These are phyloP conservation scores for Turdus rufiventris DNA, from an alignment of 2,113 vertebrate genomes.

Conservation along the genomic window DNA sequence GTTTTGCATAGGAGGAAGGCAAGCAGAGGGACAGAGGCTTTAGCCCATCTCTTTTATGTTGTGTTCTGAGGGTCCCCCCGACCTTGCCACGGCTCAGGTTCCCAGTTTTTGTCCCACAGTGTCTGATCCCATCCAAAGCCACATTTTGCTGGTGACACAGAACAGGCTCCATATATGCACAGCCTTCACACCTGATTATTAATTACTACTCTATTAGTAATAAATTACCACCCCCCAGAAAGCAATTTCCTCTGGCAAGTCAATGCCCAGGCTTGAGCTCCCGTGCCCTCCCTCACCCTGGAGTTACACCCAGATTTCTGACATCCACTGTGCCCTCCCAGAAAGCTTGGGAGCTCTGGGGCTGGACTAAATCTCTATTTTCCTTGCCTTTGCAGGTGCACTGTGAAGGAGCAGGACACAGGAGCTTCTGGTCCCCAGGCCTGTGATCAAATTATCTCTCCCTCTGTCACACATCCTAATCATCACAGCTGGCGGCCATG, in stretches of 20 bases:
- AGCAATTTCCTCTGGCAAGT: background rate
- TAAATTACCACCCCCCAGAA: background rate
- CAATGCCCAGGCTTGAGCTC: background rate
- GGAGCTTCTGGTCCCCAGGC: conserved; percentile 12
- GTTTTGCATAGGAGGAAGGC: conserved; percentile 22
- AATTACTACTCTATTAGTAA: background rate
- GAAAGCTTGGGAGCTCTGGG: accelerated
- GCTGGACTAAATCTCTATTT: background rate
- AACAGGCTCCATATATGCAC: background rate
- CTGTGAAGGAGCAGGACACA: conserved; percentile 2
- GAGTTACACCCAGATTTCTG: accelerated
- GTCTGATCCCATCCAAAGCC: background rate
- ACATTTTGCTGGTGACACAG: background rate
- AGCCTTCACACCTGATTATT: background rate
- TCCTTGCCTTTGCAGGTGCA: background rate
- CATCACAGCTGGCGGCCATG: conserved; percentile 57
- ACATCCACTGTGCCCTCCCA: accelerated
- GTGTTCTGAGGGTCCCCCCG: background rate
- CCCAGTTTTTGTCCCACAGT: background rate
- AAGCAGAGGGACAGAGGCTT: background rate
- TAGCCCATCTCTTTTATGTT: background rate
- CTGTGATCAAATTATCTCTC: conserved; percentile 61
- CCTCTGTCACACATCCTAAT: conserved; percentile 62
- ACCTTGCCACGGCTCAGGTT: background rate
- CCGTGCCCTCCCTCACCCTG: background rate